Evolutionary conservation across 1,140 invertebrate species (phyloP), one percentile per base, ranked within the genome.

Genomic region (Drosophila varians): DNA sequence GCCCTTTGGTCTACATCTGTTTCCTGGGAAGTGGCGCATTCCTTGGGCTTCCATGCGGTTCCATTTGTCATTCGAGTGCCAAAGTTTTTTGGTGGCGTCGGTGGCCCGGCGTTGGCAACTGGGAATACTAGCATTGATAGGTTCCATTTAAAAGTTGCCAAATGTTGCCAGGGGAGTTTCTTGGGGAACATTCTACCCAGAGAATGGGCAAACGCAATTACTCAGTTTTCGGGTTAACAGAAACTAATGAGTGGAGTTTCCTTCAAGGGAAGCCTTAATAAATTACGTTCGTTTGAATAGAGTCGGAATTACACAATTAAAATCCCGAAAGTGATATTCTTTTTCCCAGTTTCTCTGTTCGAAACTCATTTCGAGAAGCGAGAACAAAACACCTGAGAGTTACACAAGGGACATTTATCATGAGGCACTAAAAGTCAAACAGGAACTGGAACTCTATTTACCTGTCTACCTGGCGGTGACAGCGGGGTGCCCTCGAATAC

Each of bases 1-100:
- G 25, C 34, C 43, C 46, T 2, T 9, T 14, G 34, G 9, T 40
- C 19, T 11, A 36, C 48, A 23, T 28, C 49, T 21, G 31, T 73
- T 84, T 84, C 58, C 74, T 43, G 60, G 58, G 58, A 71, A 84
- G 56, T 74, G 64, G 58, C 56, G 64, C 72, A 82, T 57, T 66
- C 58, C 74, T 69, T 61, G 42, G 70, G 38, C 45, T 66, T 74
- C 73, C 82, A 57, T 83, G 78, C 77, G 77, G 77, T 57, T 84
- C 65, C 83, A 87, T 87, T 87, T 87, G 82, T 87, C 82, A 87
- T 87, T 77, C 61, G 60, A 87, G 61, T 82, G 77, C 77, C 82
- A 87, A 87, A 80, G 77, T 87, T 87, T 74, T 83, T 80, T 42
- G 38, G 38, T 42, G 36, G 12, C 36, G 77, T 80, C 19, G 38